Base-by-base conservation (phyloP, 2,797 vertebrate species). In the Fistularia tabacaria region DNA sequence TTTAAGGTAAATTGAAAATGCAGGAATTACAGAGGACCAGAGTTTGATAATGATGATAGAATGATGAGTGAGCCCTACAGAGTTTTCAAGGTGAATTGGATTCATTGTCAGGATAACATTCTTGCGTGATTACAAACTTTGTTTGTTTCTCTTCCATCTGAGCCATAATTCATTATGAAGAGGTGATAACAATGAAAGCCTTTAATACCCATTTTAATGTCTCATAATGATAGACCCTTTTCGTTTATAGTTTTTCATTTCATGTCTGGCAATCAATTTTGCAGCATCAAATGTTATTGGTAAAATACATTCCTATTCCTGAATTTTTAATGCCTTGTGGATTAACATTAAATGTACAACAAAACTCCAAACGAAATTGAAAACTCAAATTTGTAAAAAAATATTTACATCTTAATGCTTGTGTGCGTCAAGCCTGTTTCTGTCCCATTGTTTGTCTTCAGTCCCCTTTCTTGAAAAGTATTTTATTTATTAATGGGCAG, bases 21-120 rank as follows among this genome's bases (percentile, higher is more conserved):
- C 3, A 9, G 7, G 67, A 73, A 66, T 80, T 79, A 76, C 73
- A 68, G 54, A 74, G 49, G 53, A 74, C 69, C 66, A 52, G 56
- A 57, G 66, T 82, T 70, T 69, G 45, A 61, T 73, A 60, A 59
- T 52, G 39, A 71, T 65, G 49, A 63, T 80, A 5, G 25, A 25
- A 25, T 25, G 25, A 25, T 25, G 25, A 25, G 25, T 25, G 25
- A 25, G 25, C 25, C 25, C 25, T 25, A 25, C 25, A 25, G 25
- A 25, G 25, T 14, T 10, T 49, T 58, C 44, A 66, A 54, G 56
- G 49, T 66, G 54, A 61, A 8, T 40, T 40, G 39, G 39, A 14
- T 14, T 13, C 9, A 45, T 7, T 6, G 43, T 45, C 43, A 6
- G 11, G 25, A 25, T 25, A 25, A 25, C 25, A 5, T 25, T 25